Conservation (phyloP, 2,888 invertebrate genomes). For the Cremastobaeus sp. region DNA sequence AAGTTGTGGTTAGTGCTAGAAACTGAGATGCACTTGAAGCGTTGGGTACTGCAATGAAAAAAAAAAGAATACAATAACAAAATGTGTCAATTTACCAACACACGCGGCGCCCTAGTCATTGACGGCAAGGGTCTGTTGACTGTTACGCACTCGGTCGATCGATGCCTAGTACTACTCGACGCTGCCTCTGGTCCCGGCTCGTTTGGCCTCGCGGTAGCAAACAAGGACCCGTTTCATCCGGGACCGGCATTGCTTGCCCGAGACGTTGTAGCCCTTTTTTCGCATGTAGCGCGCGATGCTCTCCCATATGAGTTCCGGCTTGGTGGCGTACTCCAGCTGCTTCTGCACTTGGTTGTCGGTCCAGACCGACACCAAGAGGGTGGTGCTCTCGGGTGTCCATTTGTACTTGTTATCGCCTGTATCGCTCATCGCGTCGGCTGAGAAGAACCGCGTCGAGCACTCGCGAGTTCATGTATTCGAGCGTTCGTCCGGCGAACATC, state of each 20-base stretch:
- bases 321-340: constrained; percentile 72
- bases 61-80: background rate
- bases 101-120: constrained; percentile 72
- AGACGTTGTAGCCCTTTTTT: constrained; percentile 76
- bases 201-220: constrained; percentile 76
- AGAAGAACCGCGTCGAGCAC: background rate
- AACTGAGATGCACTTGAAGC: no score
- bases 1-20: no score
- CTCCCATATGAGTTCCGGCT: constrained; percentile 76
- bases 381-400: constrained; percentile 76
- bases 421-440: constrained; percentile 67
- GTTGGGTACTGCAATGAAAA: background rate
- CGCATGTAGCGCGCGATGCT: constrained; percentile 75
- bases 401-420: constrained; percentile 74
- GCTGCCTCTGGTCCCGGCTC: constrained; percentile 71
- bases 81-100: constrained; percentile 68
- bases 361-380: constrained; percentile 76
- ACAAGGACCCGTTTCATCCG: constrained; percentile 77
- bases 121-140: constrained; percentile 65
- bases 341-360: constrained; percentile 76
- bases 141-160: constrained; percentile 73
- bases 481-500: background rate
- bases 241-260: constrained; percentile 75
- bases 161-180: constrained; percentile 76
- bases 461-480: background rate